Base-by-base conservation (phyloP, 2,797 vertebrate genomes). In the Ctenopoma kingsleyae region DNA sequence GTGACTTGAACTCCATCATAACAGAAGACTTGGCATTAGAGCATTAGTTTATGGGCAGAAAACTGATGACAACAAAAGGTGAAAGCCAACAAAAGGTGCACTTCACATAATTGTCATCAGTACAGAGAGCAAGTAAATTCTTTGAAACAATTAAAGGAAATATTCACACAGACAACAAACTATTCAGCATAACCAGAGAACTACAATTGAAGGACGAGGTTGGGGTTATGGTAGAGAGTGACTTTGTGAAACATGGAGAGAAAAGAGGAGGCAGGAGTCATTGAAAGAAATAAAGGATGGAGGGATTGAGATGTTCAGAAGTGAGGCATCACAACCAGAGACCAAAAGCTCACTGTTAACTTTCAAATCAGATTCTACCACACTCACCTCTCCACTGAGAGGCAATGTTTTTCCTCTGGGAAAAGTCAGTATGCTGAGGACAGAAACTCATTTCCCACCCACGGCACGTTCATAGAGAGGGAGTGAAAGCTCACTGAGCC, bases 401-500 rank as follows among this genome's bases (percentile, higher is more conserved):
- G 44, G 54, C 52, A 55, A 65, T 57, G 63, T 58, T 69, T 75
- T 50, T 20, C 74, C 76, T 62, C 47, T 7, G 71, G 56, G 77
- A 71, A 55, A 67, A 47, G 79, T 61, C 75, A 20, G 71, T 3
- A 15, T 19, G 55, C 32, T 13, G 69, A 74, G 43, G 46, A 67
- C 27, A 38, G 41, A 64, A 27, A 49, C 65, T 83, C 17, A 71
- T 83, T 84, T 65, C 32, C 43, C 58, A 83, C 23, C 51, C 78
- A 50, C 41, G 70, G 64, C 80, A 86, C 70, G 71, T 85, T 67
- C 27, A 43, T 6, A 17, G 40, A 58, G 70, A 40, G 70, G 67
- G 61, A 77, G 74, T 38, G 46, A 60, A 67, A 76, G 72, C 74
- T 67, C 25, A 3, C 71, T 67, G 74, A 76, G 67, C 66, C 77